Percentiles rank a stretch among this genome's conserved stretches.
phyloP scores from a whole-genome alignment of 2,888 invertebrate genomes.

The Meteorus cinctellus region DNA sequence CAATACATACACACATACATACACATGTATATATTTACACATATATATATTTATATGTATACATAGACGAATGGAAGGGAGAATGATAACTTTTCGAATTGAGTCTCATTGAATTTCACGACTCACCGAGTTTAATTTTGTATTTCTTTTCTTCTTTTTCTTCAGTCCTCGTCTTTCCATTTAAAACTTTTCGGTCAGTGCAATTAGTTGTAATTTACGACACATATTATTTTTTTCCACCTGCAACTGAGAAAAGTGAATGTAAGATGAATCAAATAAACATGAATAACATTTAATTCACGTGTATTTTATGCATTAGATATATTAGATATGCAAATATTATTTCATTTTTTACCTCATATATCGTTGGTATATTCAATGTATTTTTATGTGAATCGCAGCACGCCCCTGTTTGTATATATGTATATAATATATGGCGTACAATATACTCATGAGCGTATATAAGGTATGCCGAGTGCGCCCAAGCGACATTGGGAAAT shows the following conservation, averaged over 20 bases:
- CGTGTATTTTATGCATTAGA: constrained; percentile 9
- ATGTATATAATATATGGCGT: constrained; percentile 32
- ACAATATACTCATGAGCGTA: constrained; percentile 46
- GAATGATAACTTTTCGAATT: constrained; percentile 34
- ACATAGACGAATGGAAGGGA: not conserved
- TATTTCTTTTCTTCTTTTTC: not conserved
- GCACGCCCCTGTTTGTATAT: not conserved
- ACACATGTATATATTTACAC: not conserved
- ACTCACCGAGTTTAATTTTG: constrained; percentile 22
- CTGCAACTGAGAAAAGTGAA: not conserved
- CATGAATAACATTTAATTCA: constrained; percentile 21
- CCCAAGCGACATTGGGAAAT: constrained; percentile 35
- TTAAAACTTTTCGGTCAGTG: constrained; percentile 28
- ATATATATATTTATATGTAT: not conserved
- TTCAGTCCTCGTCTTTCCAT: constrained; percentile 6
- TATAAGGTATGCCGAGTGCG: constrained; percentile 51
- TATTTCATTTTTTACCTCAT: constrained; percentile 14
- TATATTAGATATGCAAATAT: not conserved
- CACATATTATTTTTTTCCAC: not conserved
- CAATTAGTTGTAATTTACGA: constrained; percentile 32
- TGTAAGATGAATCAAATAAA: constrained; percentile 6
- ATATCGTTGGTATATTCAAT: not conserved
- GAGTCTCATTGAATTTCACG: constrained; percentile 37
- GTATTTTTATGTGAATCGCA: constrained; percentile 17
- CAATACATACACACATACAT: constrained; percentile 20